Evolutionary conservation across 2,797 vertebrate genomes (phyloP).

Genomic region (Rhinella marina): DNA sequence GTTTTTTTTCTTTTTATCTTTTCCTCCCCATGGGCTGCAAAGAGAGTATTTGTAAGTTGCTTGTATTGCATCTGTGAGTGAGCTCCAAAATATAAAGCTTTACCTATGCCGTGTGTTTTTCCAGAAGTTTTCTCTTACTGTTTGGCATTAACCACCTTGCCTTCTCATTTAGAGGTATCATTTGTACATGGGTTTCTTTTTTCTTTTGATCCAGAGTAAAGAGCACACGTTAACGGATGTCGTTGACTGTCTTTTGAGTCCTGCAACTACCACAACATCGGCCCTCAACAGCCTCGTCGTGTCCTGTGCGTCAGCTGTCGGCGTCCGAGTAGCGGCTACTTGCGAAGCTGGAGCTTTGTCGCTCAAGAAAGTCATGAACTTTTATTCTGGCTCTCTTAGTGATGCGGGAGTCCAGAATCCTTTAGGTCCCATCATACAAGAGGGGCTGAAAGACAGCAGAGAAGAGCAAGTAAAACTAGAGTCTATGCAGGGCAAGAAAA

Average conservation of each 20-base stretch:
- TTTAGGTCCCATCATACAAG: constrained; percentile 66
- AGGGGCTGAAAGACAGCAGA: constrained; percentile 74
- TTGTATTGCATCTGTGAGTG: no score
- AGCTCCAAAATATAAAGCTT: no score
- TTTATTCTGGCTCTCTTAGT: constrained; percentile 78
- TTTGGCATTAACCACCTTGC: background rate
- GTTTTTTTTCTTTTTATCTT: no score
- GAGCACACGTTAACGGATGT: constrained; percentile 68
- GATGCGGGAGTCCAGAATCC: constrained; percentile 67
- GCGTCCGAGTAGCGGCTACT: constrained; percentile 90
- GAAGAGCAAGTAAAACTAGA: constrained; percentile 83
- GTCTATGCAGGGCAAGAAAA: constrained; percentile 92
- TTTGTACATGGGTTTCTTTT: background rate
- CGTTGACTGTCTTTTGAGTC: constrained; percentile 71
- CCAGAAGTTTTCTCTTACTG: background rate
- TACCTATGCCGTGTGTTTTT: no score
- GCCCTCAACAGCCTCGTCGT: constrained; percentile 91
- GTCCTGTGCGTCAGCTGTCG: constrained; percentile 92
- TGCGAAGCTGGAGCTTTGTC: constrained; percentile 92
- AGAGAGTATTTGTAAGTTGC: no score
- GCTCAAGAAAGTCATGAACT: constrained; percentile 93
- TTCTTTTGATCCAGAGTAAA: constrained; percentile 9
- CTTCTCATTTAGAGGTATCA: background rate
- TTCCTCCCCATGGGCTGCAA: no score
- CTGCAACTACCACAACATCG: constrained; percentile 76